These are phyloP conservation scores for Rotaria macrura DNA, from an alignment of 2,888 invertebrate species.

Conservation along the genomic window DNA sequence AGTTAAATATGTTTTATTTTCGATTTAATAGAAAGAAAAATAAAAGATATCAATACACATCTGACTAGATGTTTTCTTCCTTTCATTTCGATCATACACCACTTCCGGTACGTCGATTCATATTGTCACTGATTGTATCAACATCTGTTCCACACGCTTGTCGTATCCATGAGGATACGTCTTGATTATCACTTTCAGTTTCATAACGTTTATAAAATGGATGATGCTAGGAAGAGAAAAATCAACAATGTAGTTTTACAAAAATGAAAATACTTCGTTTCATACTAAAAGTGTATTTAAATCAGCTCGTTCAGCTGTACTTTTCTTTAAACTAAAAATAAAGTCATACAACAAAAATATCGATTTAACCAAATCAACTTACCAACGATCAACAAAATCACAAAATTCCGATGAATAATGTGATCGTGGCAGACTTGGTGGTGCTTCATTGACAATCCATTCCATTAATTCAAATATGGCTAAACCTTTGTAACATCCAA, in stretches of 20 bases:
- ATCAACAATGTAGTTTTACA: neutral
- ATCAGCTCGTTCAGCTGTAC: slow-evolving; percentile 9
- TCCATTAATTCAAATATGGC: slow-evolving; percentile 32
- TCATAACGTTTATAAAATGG: neutral
- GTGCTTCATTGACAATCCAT: slow-evolving; percentile 27
- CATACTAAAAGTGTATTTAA: slow-evolving; percentile 12
- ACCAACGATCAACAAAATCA: slow-evolving; percentile 32
- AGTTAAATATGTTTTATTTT: no score
- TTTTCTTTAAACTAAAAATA: slow-evolving; percentile 11
- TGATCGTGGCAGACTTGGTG: neutral
- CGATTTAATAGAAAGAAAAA: slow-evolving; percentile 60
- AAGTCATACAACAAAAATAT: neutral
- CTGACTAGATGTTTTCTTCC: neutral
- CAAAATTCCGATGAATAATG: slow-evolving; percentile 28
- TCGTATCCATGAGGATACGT: neutral
- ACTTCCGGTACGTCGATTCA: neutral
- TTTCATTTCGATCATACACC: neutral
- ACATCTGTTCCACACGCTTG: neutral
- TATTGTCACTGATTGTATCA: neutral
- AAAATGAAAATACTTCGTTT: no score
- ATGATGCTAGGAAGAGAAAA: neutral
- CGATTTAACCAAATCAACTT: neutral
- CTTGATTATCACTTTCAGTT: slow-evolving; percentile 12
- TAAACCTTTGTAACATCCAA: slow-evolving; percentile 4
- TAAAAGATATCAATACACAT: slow-evolving; percentile 47